phyloP scores from a whole-genome alignment of 2,888 invertebrate species.

The Limnephilus auricula region DNA sequence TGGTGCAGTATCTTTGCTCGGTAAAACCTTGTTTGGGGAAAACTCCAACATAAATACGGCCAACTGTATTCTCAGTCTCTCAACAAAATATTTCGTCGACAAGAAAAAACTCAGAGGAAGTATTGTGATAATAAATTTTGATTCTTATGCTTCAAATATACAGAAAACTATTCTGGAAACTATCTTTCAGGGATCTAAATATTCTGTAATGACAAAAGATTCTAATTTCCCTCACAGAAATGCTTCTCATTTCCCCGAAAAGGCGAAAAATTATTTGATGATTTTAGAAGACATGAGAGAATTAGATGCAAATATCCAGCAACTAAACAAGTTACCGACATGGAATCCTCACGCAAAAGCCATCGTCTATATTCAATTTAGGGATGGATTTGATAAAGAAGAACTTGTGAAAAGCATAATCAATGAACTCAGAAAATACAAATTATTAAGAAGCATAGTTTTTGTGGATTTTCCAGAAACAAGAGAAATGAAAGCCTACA shows the following conservation, averaged over 20 bases:
- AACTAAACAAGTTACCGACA: conserved; percentile 75
- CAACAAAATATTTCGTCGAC: conserved; percentile 77
- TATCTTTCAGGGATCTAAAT: conserved; percentile 74
- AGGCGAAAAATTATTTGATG: conserved; percentile 78
- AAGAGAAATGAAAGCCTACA: conserved; percentile 72
- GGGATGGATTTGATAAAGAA: conserved; percentile 69
- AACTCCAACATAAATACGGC: conserved; percentile 71
- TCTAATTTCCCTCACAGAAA: conserved; percentile 75
- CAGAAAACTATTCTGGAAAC: conserved; percentile 73
- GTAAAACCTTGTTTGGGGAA: not conserved
- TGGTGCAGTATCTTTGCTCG: not conserved
- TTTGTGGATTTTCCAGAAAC: conserved; percentile 71
- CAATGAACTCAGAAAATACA: conserved; percentile 72
- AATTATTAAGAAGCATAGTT: conserved; percentile 73
- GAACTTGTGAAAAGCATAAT: conserved; percentile 72
- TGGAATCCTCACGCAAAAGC: conserved; percentile 77
- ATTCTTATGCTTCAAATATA: conserved; percentile 73
- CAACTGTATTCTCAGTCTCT: conserved; percentile 76
- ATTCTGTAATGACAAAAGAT: conserved; percentile 77
- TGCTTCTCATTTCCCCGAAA: conserved; percentile 77
- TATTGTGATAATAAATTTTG: conserved; percentile 76
- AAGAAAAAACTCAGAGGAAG: conserved; percentile 76
- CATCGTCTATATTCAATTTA: conserved; percentile 71
- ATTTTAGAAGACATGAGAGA: conserved; percentile 76
- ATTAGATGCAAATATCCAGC: conserved; percentile 74